Base-by-base conservation (phyloP, 2,888 invertebrate species). In the Lithodes maja region DNA sequence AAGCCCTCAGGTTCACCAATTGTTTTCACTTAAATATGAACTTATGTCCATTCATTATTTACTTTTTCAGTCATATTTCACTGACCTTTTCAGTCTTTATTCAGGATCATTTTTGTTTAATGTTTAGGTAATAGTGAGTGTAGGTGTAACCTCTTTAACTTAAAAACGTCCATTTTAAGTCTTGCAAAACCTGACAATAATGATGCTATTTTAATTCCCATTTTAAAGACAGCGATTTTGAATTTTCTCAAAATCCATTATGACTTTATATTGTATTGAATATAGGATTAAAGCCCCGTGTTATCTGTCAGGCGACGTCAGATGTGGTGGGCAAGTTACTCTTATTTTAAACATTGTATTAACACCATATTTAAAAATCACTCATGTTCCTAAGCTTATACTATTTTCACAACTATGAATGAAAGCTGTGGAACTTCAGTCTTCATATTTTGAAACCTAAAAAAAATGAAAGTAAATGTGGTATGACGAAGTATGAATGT, bases 111-210 rank as follows among this genome's bases (percentile, higher is more conserved):
- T 75, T 86, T 80, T 81, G 61, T 71, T 71, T 71, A 86, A 74
- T 86, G 86, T 86, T 86, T 55, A 82, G 82, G 71, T 81, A 68
- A 75, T 80, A 80, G 17, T 80, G 55, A 69, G 69, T 82, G 69
- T 86, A 86, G 68, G 15, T 89, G 84, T 80, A 81, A 80, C 75
- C 81, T 85, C 80, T 89, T 89, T 89, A 80, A 85, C 88, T 81
- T 80, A 89, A 77, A 77, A 89, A 84, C 85, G 85, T 85, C 88
- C 85, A 81, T 84, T 84, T 89, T 84, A 84, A 84, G n/a, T 88
- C 54, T 74, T 84, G 87, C 61, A 84, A 74, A 68, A 71, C 50
- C 74, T 83, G 87, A 83, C 83, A 83, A 74, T 88, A 84, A 85
- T 71, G 33, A 86, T 54, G 61, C 52, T 68, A 82, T 55, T 61